Evolutionary conservation across 2,888 invertebrate species (phyloP).

Genomic region (Calephelis perditalis): DNA sequence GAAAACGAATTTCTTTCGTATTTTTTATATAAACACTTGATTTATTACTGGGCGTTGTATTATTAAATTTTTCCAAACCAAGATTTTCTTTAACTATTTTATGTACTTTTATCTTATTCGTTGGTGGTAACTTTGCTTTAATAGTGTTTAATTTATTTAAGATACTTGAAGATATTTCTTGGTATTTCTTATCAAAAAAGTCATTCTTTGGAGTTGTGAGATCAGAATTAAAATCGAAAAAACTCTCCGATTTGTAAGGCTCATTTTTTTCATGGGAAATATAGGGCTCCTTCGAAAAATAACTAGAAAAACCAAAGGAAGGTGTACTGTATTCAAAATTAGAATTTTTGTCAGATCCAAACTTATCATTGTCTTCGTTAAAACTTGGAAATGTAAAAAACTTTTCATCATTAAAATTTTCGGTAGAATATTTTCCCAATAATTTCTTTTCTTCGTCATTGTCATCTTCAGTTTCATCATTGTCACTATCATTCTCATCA

Average conservation of each 20-base stretch:
- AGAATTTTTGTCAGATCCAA: slow-evolving; percentile 47
- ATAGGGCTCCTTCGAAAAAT: slow-evolving; percentile 44
- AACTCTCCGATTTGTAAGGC: slow-evolving; percentile 52
- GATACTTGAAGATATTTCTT: slow-evolving; percentile 73
- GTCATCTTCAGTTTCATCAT: not conserved
- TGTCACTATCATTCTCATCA: slow-evolving; percentile 41
- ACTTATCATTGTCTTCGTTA: slow-evolving; percentile 47
- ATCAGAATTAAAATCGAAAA: slow-evolving; percentile 58
- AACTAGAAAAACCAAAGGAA: slow-evolving; percentile 52
- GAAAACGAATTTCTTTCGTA: slow-evolving; percentile 70
- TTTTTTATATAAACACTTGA: slow-evolving; percentile 73
- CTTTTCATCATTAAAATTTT: slow-evolving; percentile 70
- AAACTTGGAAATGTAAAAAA: slow-evolving; percentile 72
- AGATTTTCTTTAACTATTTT: slow-evolving; percentile 52
- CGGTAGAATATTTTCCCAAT: slow-evolving; percentile 67
- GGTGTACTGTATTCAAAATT: slow-evolving; percentile 51
- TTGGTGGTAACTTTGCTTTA: slow-evolving; percentile 45
- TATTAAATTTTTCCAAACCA: slow-evolving; percentile 60
- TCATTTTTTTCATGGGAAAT: slow-evolving; percentile 37
- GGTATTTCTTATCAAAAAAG: slow-evolving; percentile 73
- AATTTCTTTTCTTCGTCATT: slow-evolving; percentile 43
- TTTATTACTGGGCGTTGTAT: slow-evolving; percentile 67
- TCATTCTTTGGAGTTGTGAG: slow-evolving; percentile 76
- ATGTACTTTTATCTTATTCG: slow-evolving; percentile 49
- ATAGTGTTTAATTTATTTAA: slow-evolving; percentile 65